Evolutionary conservation across 2,888 invertebrate species (phyloP), one percentile per base, ranked within the genome.

Genomic region (Mactromeris polynyma): DNA sequence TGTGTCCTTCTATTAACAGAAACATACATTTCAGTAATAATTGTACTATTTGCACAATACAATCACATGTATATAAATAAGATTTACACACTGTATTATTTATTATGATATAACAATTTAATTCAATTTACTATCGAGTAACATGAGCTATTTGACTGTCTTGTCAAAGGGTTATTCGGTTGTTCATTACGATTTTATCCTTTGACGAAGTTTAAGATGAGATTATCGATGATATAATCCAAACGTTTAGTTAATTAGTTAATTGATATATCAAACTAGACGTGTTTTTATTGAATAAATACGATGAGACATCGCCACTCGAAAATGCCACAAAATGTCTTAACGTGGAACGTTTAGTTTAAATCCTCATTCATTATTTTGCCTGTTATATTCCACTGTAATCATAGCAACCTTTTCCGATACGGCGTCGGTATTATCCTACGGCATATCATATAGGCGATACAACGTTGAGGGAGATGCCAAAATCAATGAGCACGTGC

Each of bases 401-500:
- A 64, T n/a, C 58, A 64, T 64, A 64, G 58, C 26, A n/a, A 26
- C 11, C 58, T 26, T 64, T 64, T 64, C 58, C 58, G 26, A 64
- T 64, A 64, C 58, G 26, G 58, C 58, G 58, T 26, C 26, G n/a
- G 58, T 64, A 64, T 64, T 64, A 64, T 64, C 58, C 58, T 4
- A 9, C 58, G 58, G 58, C 58, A 26, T 64, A 64, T 64, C n/a
- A 26, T 64, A 64, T 64, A 64, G 58, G 58, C 58, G 58, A 64
- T 64, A 64, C 3, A 64, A 64, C 58, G 2, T 26, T 26, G n/a
- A 64, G 58, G 26, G 58, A 64, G 58, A 26, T n/a, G n/a, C 58
- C 26, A 64, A 64, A 51, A 64, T n/a, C 58, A 64, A 64, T 64
- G n/a, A 26, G 58, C 58, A 64, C 58, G 58, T 64, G 58, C 58